A percentile compares a stretch with the other conserved stretches of the same genome.
Evolutionary conservation across 1,140 invertebrate genomes (phyloP).

Genomic region (Drosophila sp.): DNA sequence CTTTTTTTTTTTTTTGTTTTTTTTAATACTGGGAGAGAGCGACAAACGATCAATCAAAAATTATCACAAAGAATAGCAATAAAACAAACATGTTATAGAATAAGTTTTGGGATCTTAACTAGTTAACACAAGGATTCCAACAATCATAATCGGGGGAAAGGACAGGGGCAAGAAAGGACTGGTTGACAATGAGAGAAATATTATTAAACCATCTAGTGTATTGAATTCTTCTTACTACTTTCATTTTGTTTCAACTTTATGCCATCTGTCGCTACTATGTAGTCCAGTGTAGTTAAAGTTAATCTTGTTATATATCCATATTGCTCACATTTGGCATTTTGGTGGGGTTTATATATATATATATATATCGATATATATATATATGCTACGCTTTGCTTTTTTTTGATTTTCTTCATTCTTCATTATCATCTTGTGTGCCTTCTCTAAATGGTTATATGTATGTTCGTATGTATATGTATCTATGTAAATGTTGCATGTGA

Average conservation of each 20-base stretch:
- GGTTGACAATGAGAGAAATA: not conserved
- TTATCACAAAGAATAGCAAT: constrained; percentile 1
- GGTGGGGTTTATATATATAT: constrained; percentile 25
- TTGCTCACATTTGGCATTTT: not conserved
- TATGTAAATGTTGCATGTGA: constrained; percentile 2
- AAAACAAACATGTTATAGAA: not conserved
- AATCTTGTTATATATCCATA: constrained; percentile 6
- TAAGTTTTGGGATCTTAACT: constrained; percentile 1
- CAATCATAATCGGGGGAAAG: not conserved
- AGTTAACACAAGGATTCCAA: constrained; percentile 7
- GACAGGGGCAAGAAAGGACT: not conserved
- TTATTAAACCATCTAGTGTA: not conserved
- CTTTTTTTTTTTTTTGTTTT: constrained; percentile 32
- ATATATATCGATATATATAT: constrained; percentile 39
- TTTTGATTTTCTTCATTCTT: constrained; percentile 1
- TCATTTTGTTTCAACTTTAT: not conserved
- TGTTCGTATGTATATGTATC: too few species aligned
- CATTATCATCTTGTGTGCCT: too few species aligned
- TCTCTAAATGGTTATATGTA: too few species aligned
- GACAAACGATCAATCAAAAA: not conserved
- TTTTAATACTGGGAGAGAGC: constrained; percentile 43
- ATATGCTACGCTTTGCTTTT: constrained; percentile 25
- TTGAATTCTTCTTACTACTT: not conserved
- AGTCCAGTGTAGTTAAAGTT: constrained; percentile 5
- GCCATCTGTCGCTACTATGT: constrained; percentile 12